Base-by-base conservation (phyloP, 2,797 vertebrate genomes). In the Chrysolophus pictus region DNA sequence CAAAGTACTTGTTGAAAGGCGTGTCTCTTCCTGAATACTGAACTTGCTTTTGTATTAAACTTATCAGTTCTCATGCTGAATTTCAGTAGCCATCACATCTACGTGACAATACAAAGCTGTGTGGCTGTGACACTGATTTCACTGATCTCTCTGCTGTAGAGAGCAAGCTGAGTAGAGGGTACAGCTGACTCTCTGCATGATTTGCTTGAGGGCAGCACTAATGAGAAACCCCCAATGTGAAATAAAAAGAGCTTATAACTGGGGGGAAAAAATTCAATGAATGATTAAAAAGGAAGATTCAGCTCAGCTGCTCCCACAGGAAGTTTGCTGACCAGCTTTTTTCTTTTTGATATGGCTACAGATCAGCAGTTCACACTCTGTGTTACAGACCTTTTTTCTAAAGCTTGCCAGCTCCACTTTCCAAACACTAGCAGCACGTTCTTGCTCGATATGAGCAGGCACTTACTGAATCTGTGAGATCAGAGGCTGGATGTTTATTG, bases 171-270 rank as follows among this genome's bases (percentile, higher is more conserved):
- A 75, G 76, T 9, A 37, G 64, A 65, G 60, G 42, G 23, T 80
- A 76, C 79, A 53, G 86, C 64, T 92, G 87, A 70, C 93, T 78
- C 87, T 91, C 83, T 0, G 0, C 53, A 10, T 33, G 77, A 70
- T 92, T 95, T 95, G 95, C 93, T 93, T 86, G 62, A 93, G 94
- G 90, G 88, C 63, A 95, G 85, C 1, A 0, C 79, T 95, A 97
- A 95, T 94, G 96, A 97, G 93, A 94, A 95, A 83, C 49, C 70
- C 81, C 81, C 89, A 93, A 95, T 56, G 73, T 84, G 84, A 47
- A 76, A 92, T 55, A 94, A 94, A 79, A 77, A 44, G 39, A n/a
- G 51, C 19, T 84, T 87, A 37, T 79, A 93, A 92, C 80, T 86
- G 13, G n/a, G 13, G 10, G 1, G 0, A 1, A 14, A 18, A 21